Percentiles rank a stretch among this genome's conserved stretches.
phyloP scores from a whole-genome alignment of 2,888 invertebrate species.

The Mythimna lalbum region DNA sequence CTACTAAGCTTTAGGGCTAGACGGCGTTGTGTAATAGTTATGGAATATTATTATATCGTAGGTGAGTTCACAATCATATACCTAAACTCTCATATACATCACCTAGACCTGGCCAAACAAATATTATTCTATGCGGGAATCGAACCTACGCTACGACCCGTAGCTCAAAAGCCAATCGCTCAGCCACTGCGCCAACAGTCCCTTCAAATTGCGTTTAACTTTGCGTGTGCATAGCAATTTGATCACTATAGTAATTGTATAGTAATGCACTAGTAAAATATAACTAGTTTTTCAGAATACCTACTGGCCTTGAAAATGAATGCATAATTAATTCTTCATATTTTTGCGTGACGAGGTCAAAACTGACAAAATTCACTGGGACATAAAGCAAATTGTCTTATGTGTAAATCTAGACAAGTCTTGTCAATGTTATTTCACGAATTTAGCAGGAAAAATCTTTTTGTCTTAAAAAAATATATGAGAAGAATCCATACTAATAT shows the following conservation, averaged over 20 bases:
- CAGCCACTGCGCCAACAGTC: no score
- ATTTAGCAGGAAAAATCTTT: constrained; percentile 11
- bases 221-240: background rate
- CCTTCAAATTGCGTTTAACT: background rate
- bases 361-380: constrained; percentile 25
- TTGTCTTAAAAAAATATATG: constrained; percentile 16
- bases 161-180: no score
- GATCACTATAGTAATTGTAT: no score
- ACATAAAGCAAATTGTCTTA: constrained; percentile 30
- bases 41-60: no score
- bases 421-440: constrained; percentile 14
- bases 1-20: no score
- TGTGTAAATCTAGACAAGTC: background rate
- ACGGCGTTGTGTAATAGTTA: no score
- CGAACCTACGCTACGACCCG: no score
- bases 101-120: no score
- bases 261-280: background rate
- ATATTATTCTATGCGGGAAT: no score
- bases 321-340: constrained; percentile 22
- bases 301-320: constrained; percentile 24
- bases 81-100: no score
- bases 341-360: constrained; percentile 33
- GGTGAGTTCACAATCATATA: no score
- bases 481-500: no score
- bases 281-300: constrained; percentile 23